Evolutionary conservation across 2,797 vertebrate genomes (phyloP), one percentile per base, ranked within the genome.

Genomic region (Galago senegalensis): DNA sequence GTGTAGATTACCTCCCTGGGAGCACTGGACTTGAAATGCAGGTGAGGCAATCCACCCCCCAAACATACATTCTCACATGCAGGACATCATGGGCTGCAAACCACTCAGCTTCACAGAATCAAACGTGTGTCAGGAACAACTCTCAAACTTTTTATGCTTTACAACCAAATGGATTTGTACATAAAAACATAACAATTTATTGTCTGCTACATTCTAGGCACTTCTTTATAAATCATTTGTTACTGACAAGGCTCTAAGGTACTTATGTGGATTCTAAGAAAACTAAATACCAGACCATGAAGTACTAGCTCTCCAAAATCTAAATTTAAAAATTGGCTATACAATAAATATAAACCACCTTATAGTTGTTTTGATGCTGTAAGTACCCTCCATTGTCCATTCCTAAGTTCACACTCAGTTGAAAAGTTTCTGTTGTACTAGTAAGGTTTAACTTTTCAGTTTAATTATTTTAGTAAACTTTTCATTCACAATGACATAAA

Each of bases 401-500:
- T 82, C 34, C 34, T 87, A 89, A 56, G 2, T 34, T 31, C 63
- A n/a, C 8, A n/a, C 63, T 67, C 63, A 67, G 29, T 67, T n/a
- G 31, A 67, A 63, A 67, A 31, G 5, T n/a, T 67, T 31, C 83
- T 87, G 94, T 73, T 61, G 89, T 87, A 80, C 27, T 89, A 2
- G 53, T 90, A 4, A 21, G 34, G 29, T 88, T 95, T 92, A 86
- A 75, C 46, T 56, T 80, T 92, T 79, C 40, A 82, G 86, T 56
- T 86, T 58, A 77, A 89, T 46, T 87, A 72, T 58, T 88, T 91
- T 31, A 69, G 43, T 84, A 84, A 91, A 85, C 13, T 31, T 79
- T 95, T 89, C 63, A 82, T 49, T 92, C n/a, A 34, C 16, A 67
- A 17, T 67, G n/a, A 43, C 9, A 43, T 89, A 56, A 80, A 80